Conservation (phyloP, 2,797 vertebrate genomes). For the Phrynocephalus forsythii region DNA sequence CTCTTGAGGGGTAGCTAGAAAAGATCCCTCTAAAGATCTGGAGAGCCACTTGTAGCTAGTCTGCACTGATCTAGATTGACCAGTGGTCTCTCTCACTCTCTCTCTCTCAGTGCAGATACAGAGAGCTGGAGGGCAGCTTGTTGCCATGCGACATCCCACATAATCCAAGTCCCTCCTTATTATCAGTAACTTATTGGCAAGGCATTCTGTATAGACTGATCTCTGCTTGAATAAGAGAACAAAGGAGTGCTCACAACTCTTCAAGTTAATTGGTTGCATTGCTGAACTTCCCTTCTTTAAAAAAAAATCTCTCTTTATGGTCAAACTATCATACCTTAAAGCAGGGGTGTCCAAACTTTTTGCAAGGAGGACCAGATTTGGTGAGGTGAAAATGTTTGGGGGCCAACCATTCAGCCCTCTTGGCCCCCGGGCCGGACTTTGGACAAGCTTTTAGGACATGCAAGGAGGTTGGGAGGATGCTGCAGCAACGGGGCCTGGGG, state of each 20-base stretch:
- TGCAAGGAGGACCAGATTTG: too few species aligned
- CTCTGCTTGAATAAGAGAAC: not conserved
- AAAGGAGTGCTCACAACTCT: not conserved
- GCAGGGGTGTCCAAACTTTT: too few species aligned
- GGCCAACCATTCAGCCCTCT: too few species aligned
- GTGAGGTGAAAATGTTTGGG: too few species aligned
- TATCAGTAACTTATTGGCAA: not conserved
- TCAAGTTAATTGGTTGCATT: not conserved
- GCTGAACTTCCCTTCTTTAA: not conserved
- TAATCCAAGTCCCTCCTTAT: not conserved
- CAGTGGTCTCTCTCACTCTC: not conserved
- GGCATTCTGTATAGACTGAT: not conserved
- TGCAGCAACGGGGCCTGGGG: too few species aligned
- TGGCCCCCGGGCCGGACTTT: too few species aligned
- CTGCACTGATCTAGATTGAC: too few species aligned
- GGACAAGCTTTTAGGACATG: too few species aligned
- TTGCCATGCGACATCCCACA: too few species aligned
- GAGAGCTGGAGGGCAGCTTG: not conserved
- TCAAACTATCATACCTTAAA: not conserved
- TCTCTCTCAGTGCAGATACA: too few species aligned
- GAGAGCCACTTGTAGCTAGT: not conserved
- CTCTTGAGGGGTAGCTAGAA: not conserved
- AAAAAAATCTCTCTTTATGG: not conserved
- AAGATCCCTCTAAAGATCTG: not conserved
- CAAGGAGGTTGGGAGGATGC: too few species aligned